Percentiles rank a stretch among this genome's conserved stretches.
phyloP scores from a whole-genome alignment of 2,797 vertebrate species.

The Holocentrus rufus region DNA sequence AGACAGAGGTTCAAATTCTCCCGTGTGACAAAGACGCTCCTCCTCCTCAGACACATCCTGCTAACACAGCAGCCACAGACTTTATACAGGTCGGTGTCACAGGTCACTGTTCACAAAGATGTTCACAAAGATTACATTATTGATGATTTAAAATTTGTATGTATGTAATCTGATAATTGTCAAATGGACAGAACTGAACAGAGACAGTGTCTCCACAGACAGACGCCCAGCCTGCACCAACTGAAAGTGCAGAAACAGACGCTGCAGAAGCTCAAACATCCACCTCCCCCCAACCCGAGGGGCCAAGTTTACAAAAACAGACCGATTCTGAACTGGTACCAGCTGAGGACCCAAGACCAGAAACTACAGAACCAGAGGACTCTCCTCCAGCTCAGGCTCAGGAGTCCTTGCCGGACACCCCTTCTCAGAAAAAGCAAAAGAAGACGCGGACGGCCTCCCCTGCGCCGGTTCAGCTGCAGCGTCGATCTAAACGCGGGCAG shows the following conservation, averaged over 20 bases:
- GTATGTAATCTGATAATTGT: background rate
- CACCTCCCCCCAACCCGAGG: background rate
- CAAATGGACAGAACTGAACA: background rate
- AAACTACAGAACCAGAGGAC: conserved; percentile 28
- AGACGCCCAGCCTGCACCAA: background rate
- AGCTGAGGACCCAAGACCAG: conserved; percentile 15
- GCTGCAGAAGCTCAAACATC: conserved; percentile 16
- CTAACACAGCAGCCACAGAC: conserved; percentile 31
- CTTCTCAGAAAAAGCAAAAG: conserved; percentile 12
- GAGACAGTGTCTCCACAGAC: conserved; percentile 47
- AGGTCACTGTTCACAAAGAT: background rate
- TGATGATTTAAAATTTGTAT: background rate
- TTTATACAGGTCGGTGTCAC: conserved; percentile 40
- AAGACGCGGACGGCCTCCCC: conserved; percentile 28
- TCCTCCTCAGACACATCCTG: background rate
- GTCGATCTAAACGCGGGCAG: conserved; percentile 33
- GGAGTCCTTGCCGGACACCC: background rate
- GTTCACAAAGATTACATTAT: background rate
- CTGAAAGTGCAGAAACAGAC: conserved; percentile 19
- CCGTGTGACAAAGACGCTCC: conserved; percentile 12
- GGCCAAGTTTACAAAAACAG: conserved; percentile 33
- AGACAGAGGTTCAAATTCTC: conserved; percentile 24
- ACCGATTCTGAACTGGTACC: background rate
- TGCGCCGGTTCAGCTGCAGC: fast-evolving
- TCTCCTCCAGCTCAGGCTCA: background rate